A percentile compares a stretch with the other conserved stretches of the same genome.
phyloP scores from a whole-genome alignment of 1,140 invertebrate species.

The Prorops nasuta region DNA sequence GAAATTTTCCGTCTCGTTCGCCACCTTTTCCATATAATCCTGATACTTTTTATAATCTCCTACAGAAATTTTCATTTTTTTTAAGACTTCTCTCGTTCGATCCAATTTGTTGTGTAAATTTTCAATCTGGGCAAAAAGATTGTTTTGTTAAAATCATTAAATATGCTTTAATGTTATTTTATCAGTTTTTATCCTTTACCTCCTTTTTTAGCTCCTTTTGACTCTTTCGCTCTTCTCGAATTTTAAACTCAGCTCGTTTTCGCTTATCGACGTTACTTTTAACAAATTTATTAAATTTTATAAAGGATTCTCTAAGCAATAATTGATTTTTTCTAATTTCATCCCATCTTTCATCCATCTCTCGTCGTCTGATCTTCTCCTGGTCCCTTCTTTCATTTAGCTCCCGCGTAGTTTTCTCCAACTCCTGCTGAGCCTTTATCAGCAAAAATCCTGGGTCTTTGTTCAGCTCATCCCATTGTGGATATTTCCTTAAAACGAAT shows the following conservation, averaged over 20 bases:
- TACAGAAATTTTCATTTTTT: conserved; percentile 58
- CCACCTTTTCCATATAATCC: conserved; percentile 59
- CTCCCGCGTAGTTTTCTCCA: conserved; percentile 51
- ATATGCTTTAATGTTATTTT: neutral
- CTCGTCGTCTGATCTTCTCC: conserved; percentile 38
- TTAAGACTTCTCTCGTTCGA: conserved; percentile 51
- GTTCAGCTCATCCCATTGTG: conserved; percentile 60
- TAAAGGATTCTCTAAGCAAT: conserved; percentile 57
- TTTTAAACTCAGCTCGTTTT: conserved; percentile 57
- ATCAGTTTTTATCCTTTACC: conserved; percentile 18
- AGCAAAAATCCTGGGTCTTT: conserved; percentile 55
- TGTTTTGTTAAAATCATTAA: neutral
- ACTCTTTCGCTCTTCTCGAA: conserved; percentile 53
- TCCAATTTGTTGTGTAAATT: conserved; percentile 42
- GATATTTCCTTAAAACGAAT: conserved; percentile 57
- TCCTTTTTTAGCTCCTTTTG: conserved; percentile 29
- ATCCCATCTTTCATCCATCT: conserved; percentile 57
- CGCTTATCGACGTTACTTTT: conserved; percentile 62
- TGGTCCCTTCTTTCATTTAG: conserved; percentile 50
- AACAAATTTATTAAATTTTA: conserved; percentile 62
- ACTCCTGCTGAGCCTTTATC: conserved; percentile 54
- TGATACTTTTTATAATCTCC: conserved; percentile 59
- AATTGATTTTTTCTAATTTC: conserved; percentile 55
- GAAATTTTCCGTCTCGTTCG: conserved; percentile 57
- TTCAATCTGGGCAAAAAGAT: conserved; percentile 28